Evolutionary conservation across 2,888 invertebrate genomes (phyloP).

Genomic region (Rhingia campestris): DNA sequence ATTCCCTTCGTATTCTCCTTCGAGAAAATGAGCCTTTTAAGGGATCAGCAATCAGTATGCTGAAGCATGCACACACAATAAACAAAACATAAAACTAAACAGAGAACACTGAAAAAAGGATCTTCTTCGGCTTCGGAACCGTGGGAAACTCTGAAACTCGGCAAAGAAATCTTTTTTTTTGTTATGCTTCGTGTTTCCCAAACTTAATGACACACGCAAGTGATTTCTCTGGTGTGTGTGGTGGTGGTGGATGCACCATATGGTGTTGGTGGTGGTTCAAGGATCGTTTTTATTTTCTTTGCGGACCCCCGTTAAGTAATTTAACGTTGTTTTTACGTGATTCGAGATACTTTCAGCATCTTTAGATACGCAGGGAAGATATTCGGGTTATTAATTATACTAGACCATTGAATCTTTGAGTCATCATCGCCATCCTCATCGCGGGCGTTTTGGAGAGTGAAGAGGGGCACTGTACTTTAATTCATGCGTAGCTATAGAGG

Average conservation of each 20-base stretch:
- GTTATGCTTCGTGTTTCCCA: conserved; percentile 34
- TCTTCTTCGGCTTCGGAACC: conserved; percentile 60
- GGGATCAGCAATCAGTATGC: conserved; percentile 70
- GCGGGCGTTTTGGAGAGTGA: neutral
- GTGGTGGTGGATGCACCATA: conserved; percentile 58
- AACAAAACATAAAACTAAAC: conserved; percentile 62
- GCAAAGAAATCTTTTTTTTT: conserved; percentile 42
- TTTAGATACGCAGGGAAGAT: conserved; percentile 29
- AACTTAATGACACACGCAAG: conserved; percentile 71
- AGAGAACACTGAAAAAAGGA: conserved; percentile 45
- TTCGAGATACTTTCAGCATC: conserved; percentile 27
- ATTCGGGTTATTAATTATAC: conserved; percentile 57
- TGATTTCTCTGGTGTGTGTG: conserved; percentile 33
- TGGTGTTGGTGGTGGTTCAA: conserved; percentile 51
- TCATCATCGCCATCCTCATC: conserved; percentile 30
- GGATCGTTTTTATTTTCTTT: conserved; percentile 57
- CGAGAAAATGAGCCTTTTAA: conserved; percentile 47
- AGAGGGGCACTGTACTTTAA: conserved; percentile 25
- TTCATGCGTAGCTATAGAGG: conserved; percentile 44
- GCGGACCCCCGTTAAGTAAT: conserved; percentile 62
- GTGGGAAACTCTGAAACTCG: conserved; percentile 52
- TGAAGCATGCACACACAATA: conserved; percentile 58
- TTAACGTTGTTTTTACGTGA: conserved; percentile 49
- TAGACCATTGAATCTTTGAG: conserved; percentile 37
- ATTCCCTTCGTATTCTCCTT: conserved; percentile 21